Conservation (phyloP, 2,113 vertebrate species). For the Turnix velox region DNA sequence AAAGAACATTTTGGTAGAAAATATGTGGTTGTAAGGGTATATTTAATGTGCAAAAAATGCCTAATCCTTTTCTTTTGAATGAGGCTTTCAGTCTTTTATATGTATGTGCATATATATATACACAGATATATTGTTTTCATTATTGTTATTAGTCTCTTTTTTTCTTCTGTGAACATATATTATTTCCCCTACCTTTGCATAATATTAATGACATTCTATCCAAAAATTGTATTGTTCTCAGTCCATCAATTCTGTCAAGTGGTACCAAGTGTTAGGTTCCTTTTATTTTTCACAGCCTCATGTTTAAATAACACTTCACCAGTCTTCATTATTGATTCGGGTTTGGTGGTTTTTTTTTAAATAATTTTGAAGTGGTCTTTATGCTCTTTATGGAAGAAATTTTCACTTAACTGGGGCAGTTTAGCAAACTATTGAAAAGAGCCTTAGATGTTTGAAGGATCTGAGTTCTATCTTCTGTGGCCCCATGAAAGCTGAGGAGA, state of each 20-base stretch:
- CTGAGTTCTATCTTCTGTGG: not conserved
- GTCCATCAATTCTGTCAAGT: not conserved
- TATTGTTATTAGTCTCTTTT: not conserved
- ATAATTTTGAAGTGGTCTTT: not conserved
- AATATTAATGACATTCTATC: not conserved
- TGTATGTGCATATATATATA: not conserved
- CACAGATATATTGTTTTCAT: not conserved
- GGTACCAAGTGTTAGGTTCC: not conserved
- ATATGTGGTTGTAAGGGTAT: not conserved
- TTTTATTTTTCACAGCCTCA: not conserved
- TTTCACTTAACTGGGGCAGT: not conserved
- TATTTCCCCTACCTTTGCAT: not conserved
- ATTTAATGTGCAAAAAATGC: not conserved
- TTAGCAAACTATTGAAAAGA: not conserved
- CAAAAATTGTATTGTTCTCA: not conserved
- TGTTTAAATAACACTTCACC: not conserved
- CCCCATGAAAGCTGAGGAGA: not conserved
- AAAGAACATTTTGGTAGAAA: slow-evolving; percentile 12
- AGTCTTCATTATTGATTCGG: too few relatives aligned
- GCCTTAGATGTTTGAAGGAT: not conserved
- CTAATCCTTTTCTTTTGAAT: not conserved
- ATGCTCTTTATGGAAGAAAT: not conserved
- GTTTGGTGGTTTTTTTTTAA: slow-evolving; percentile 19
- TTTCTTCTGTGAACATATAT: not conserved
- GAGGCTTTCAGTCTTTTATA: not conserved